Percentiles rank a stretch among this genome's conserved stretches.
phyloP scores from a whole-genome alignment of 2,797 vertebrate species.

The Sylvilagus floridanus region DNA sequence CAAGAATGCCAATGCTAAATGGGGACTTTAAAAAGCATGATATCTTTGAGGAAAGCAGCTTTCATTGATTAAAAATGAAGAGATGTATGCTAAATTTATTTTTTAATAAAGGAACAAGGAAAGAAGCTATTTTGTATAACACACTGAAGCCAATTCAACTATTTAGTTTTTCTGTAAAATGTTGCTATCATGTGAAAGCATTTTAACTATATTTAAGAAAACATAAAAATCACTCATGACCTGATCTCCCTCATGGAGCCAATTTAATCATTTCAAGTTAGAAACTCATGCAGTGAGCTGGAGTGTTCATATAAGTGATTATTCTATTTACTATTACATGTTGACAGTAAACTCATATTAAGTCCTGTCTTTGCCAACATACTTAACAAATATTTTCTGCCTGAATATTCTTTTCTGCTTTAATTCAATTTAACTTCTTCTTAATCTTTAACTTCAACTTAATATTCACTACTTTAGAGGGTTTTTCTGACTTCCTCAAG shows the following conservation, averaged over 20 bases:
- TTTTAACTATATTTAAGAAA: slow-evolving; percentile 58
- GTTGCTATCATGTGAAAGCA: slow-evolving; percentile 38
- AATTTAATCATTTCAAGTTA: slow-evolving; percentile 58
- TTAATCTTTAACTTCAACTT: slow-evolving; percentile 29
- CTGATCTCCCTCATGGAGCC: background rate
- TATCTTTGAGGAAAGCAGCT: slow-evolving; percentile 44
- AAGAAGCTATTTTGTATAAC: slow-evolving; percentile 24
- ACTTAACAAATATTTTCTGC: slow-evolving; percentile 45
- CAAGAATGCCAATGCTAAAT: slow-evolving; percentile 36
- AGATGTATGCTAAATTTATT: slow-evolving; percentile 39
- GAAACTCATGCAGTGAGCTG: slow-evolving; percentile 26
- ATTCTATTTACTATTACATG: slow-evolving; percentile 1
- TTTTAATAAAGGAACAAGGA: slow-evolving; percentile 43
- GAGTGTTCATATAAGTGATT: slow-evolving; percentile 38
- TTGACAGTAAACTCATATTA: slow-evolving; percentile 45
- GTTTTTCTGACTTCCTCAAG: background rate
- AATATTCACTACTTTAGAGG: background rate
- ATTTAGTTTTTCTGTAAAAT: slow-evolving; percentile 33
- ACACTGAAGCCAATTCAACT: background rate
- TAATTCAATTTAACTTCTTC: background rate
- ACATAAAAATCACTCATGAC: background rate
- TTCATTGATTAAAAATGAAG: slow-evolving; percentile 42
- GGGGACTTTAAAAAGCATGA: slow-evolving; percentile 10
- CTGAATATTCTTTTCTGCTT: background rate
- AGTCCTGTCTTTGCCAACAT: background rate